Conservation (phyloP, 1,140 invertebrate genomes). For the Meloidogyne floridensis region DNA sequence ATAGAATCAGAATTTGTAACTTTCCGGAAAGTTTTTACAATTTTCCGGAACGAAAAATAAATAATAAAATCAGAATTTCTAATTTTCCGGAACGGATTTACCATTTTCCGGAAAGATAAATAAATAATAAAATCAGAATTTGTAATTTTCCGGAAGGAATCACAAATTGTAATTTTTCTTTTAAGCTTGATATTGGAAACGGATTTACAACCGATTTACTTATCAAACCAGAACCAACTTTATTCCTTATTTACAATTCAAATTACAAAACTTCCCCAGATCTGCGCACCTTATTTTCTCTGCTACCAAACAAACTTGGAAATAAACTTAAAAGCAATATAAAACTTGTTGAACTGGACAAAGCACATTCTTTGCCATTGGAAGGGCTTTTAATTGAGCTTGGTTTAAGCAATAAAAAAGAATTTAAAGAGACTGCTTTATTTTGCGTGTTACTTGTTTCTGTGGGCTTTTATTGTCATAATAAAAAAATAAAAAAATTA, state of each 20-base stretch:
- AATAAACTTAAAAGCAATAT: not conserved
- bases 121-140: not conserved
- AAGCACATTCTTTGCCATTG: not conserved
- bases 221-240: slow-evolving; percentile 17
- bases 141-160: not conserved
- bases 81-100: too few relatives aligned
- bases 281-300: not conserved
- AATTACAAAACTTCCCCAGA: not conserved
- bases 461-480: not conserved
- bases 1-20: not conserved
- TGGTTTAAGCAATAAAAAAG: not conserved
- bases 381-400: not conserved
- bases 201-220: slow-evolving; percentile 43
- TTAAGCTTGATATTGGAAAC: slow-evolving; percentile 35
- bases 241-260: slow-evolving; percentile 23
- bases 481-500: not conserved
- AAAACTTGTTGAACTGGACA: slow-evolving; percentile 9
- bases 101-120: too few relatives aligned
- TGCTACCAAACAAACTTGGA: not conserved
- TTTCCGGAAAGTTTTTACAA: not conserved
- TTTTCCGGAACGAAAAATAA: not conserved
- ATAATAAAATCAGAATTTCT: too few relatives aligned
- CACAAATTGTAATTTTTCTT: not conserved
- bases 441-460: slow-evolving; percentile 5
- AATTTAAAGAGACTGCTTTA: not conserved